Percentiles rank a stretch among this genome's conserved stretches.
These are phyloP conservation scores for Poeciliopsis gracilis DNA, from an alignment of 2,797 vertebrate species.

Conservation along the genomic window DNA sequence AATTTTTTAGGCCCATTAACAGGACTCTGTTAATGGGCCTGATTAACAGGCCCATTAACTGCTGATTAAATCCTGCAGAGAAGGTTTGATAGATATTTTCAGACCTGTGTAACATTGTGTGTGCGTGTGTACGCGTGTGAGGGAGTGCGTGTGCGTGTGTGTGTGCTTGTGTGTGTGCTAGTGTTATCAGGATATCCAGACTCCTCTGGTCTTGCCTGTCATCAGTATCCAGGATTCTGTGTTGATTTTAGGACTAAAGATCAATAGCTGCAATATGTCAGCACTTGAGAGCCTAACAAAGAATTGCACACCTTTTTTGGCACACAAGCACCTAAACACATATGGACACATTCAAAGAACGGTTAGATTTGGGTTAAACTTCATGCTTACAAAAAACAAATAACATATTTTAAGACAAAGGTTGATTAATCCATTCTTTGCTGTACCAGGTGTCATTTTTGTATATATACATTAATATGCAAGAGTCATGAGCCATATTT, in stretches of 20 bases:
- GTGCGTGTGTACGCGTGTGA: conserved; percentile 17
- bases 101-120: conserved; percentile 46
- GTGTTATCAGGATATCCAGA: conserved; percentile 66
- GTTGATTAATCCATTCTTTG: background rate
- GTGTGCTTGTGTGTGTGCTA: conserved; percentile 24
- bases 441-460: background rate
- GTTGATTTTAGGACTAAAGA: conserved; percentile 85
- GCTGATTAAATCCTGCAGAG: conserved; percentile 17
- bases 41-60: too few relatives aligned
- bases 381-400: background rate
- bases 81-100: conserved; percentile 31
- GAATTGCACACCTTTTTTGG: conserved; percentile 81
- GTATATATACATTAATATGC: too few relatives aligned
- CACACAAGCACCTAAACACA: conserved; percentile 72
- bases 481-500: too few relatives aligned
- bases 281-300: conserved; percentile 81
- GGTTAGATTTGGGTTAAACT: background rate
- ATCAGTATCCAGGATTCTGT: conserved; percentile 77
- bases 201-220: conserved; percentile 65
- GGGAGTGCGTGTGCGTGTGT: conserved; percentile 26
- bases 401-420: background rate
- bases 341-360: conserved; percentile 43
- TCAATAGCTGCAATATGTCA: conserved; percentile 89
- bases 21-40: too few relatives aligned
- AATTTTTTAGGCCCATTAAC: background rate